Base-by-base conservation (phyloP, 2,113 vertebrate genomes). In the Phaethon lepturus region DNA sequence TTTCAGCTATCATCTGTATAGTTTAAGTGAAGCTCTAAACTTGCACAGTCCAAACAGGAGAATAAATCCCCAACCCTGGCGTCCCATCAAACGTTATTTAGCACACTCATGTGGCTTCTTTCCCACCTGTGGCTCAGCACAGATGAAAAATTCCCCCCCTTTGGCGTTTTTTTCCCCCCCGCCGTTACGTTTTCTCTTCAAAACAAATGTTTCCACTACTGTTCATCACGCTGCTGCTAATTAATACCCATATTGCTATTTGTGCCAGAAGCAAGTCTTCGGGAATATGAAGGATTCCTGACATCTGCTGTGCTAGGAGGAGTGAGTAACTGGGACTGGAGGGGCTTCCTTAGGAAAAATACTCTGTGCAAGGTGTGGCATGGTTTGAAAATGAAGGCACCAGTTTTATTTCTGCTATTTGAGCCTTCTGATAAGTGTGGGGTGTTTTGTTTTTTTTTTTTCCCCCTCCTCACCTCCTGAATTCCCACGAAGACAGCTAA, bases 81-180 rank as follows among this genome's bases (percentile, higher is more conserved):
- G 7, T 33, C 63, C 35, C 18, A 7, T 50, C 14, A 23, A 17
- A 14, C 6, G 0, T 13, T 16, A 15, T 20, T 38, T 58, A 29
- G 22, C 44, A 24, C 6, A 3, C 13, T 38, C 5, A 0, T 9
- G 9, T 1, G 6, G 42, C 22, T 62, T 11, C 47, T 50, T 63
- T 44, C 55, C 35, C 29, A 16, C 6, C 28, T 6, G 19, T n/a
- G 47, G 55, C 78, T 62, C 64, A 13, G 24, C 40, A 45, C 13
- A 8, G 56, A 5, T 16, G 55, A 44, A 35, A 17, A 22, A 13
- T 17, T 22, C 11, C 3, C n/a, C 9, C 20, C n/a, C n/a, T n/a
- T n/a, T n/a, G 2, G 3, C 5, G 24, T 7, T 11, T 44, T 44
- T 49, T 9, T 11, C 5, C 2, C 38, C 38, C 38, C 38, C 38